A percentile compares a stretch with the other conserved stretches of the same genome.
These are phyloP conservation scores for Meriones unguiculatus DNA, from an alignment of 2,113 vertebrate genomes.

Conservation along the genomic window DNA sequence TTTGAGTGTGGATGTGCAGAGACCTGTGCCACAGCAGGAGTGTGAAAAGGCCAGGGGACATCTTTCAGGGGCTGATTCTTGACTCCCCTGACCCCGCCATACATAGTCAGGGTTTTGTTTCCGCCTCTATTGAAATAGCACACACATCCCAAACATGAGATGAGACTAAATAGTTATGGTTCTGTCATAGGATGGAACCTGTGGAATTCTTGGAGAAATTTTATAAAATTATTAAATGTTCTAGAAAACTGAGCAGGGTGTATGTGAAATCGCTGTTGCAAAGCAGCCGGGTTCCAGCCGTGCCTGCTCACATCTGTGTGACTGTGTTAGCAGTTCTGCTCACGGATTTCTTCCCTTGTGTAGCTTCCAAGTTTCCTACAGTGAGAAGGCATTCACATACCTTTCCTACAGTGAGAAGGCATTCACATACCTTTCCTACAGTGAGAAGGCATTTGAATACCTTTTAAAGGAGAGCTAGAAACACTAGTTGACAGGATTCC, in stretches of 20 bases:
- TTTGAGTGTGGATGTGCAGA: background rate
- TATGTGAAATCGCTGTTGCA: background rate
- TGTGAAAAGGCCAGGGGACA: no score
- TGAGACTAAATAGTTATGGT: background rate
- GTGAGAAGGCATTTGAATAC: background rate
- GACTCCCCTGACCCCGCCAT: background rate
- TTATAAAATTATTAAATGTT: background rate
- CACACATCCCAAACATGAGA: background rate
- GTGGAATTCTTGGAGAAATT: background rate
- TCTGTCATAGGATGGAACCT: background rate
- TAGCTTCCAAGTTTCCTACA: background rate
- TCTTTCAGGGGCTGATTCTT: background rate
- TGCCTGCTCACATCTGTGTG: background rate
- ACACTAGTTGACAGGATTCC: accelerated
- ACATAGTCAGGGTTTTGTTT: background rate
- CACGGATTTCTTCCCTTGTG: background rate
- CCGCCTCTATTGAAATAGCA: background rate
- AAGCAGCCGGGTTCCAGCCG: background rate
- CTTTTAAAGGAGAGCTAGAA: background rate
- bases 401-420: background rate
- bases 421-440: background rate
- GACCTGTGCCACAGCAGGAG: background rate
- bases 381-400: background rate
- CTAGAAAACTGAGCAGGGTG: background rate
- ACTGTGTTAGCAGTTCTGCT: background rate